Base-by-base conservation (phyloP, 1,140 invertebrate genomes). In the Megalopta genalis region DNA sequence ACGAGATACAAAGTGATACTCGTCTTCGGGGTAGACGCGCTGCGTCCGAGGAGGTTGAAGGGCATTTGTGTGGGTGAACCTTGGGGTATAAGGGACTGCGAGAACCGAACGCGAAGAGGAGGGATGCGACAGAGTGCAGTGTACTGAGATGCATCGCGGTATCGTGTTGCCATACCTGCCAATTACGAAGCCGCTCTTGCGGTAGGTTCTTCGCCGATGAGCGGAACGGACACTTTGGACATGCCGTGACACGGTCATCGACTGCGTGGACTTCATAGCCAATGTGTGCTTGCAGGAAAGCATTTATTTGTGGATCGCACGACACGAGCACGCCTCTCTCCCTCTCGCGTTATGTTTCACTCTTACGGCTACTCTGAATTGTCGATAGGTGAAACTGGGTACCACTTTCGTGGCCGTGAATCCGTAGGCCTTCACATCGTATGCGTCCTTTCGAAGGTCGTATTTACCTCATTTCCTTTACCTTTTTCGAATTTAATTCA, bases 141-240 rank as follows among this genome's bases (percentile, higher is more conserved):
- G 71, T 79, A 81, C 80, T 71, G 71, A 73, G 60, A 81, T 77
- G 67, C 64, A 57, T 77, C 77, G 82, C 72, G 86, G 87, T 89
- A 83, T 89, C 88, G 69, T 82, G 85, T 89, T 89, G 88, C 87
- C 78, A 83, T 88, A 89, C 85, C 88, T 88, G 88, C 82, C 87
- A 90, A 90, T 89, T 87, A 88, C 86, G 82, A 86, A 89, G 87
- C 84, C 86, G 71, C 85, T 88, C 78, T 86, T 83, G 88, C 83
- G 84, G 83, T 86, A 69, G 75, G 59, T 81, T 81, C 54, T 21
- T 69, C 75, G 42, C 32, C 70, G 75, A 85, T 85, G 83, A 85
- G 64, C 80, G 72, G 68, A 81, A 78, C 75, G 67, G 80, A 81
- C 80, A 81, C 80, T 81, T 81, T 62, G 39, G 68, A 82, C 83